Conservation (phyloP, 1,140 invertebrate species). For the Musca vetustissima region DNA sequence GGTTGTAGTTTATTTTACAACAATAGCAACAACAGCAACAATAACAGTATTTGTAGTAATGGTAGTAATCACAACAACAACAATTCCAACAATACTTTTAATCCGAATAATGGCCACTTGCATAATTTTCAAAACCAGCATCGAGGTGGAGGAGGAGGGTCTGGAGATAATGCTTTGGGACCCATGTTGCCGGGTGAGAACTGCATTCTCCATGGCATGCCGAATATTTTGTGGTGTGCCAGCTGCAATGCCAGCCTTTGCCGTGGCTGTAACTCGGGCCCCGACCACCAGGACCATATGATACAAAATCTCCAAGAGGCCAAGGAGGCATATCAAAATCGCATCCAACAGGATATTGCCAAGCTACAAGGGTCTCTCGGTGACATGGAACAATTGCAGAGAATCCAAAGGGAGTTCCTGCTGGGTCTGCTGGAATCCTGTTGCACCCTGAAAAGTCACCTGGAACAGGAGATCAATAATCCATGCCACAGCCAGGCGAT, state of each 20-base stretch:
- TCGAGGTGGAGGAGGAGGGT: no score
- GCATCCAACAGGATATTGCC: constrained; percentile 61
- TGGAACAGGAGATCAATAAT: constrained; percentile 70
- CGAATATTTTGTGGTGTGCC: constrained; percentile 70
- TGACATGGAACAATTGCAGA: constrained; percentile 66
- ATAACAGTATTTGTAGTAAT: neutral
- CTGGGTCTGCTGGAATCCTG: constrained; percentile 73
- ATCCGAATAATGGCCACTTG: constrained; percentile 13
- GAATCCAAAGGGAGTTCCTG: constrained; percentile 69
- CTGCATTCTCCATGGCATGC: constrained; percentile 73
- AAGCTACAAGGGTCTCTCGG: constrained; percentile 61
- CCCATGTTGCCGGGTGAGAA: constrained; percentile 49
- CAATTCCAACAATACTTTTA: neutral
- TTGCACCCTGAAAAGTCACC: constrained; percentile 70
- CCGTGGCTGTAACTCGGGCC: constrained; percentile 66
- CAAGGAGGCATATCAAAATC: constrained; percentile 66
- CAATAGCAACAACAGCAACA: constrained; percentile 6
- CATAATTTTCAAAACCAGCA: constrained; percentile 1
- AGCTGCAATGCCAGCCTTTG: constrained; percentile 68
- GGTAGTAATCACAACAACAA: no score
- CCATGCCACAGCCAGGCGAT: constrained; percentile 67
- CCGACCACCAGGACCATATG: constrained; percentile 66
- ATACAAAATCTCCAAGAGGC: constrained; percentile 69
- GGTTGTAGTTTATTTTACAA: neutral
- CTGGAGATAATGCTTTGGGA: no score